Evolutionary conservation across 2,888 invertebrate species (phyloP).

Genomic region (Synergus itoensis): DNA sequence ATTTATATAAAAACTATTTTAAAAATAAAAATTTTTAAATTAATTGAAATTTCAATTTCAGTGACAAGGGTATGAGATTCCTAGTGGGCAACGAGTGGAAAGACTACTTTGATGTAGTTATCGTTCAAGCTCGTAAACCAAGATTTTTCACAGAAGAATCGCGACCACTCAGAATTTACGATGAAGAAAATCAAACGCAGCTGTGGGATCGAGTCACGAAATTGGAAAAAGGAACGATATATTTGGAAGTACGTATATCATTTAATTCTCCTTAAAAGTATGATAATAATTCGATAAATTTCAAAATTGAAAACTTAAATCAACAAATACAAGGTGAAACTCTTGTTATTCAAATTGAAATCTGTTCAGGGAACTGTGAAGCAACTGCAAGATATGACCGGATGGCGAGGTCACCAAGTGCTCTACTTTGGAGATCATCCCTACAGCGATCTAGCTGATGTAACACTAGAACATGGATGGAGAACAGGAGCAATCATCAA

Average conservation of each 20-base stretch:
- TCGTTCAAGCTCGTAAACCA: slow-evolving; percentile 97
- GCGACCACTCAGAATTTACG: slow-evolving; percentile 93
- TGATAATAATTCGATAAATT: too few species aligned
- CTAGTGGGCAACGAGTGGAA: slow-evolving; percentile 94
- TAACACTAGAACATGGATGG: slow-evolving; percentile 97
- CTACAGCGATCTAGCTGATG: slow-evolving; percentile 97
- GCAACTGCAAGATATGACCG: slow-evolving; percentile 94
- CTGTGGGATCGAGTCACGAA: slow-evolving; percentile 95
- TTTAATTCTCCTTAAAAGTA: neutral
- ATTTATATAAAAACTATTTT: neutral
- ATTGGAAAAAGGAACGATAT: slow-evolving; percentile 92
- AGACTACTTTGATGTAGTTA: slow-evolving; percentile 94
- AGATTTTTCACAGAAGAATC: slow-evolving; percentile 96
- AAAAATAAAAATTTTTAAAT: too few species aligned
- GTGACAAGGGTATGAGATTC: slow-evolving; percentile 94
- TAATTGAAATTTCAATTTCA: slow-evolving; percentile 74
- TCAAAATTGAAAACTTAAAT: neutral
- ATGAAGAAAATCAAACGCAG: slow-evolving; percentile 88
- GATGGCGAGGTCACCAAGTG: slow-evolving; percentile 95
- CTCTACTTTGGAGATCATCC: slow-evolving; percentile 99
- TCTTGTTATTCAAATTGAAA: slow-evolving; percentile 45
- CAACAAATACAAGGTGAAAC: slow-evolving; percentile 15
- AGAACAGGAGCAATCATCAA: slow-evolving; percentile 98
- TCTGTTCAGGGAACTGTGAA: slow-evolving; percentile 91
- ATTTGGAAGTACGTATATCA: slow-evolving; percentile 87